Percentiles rank a stretch among this genome's conserved stretches.
Conservation (phyloP, 2,888 invertebrate species). For the Cosmia pyralina region DNA sequence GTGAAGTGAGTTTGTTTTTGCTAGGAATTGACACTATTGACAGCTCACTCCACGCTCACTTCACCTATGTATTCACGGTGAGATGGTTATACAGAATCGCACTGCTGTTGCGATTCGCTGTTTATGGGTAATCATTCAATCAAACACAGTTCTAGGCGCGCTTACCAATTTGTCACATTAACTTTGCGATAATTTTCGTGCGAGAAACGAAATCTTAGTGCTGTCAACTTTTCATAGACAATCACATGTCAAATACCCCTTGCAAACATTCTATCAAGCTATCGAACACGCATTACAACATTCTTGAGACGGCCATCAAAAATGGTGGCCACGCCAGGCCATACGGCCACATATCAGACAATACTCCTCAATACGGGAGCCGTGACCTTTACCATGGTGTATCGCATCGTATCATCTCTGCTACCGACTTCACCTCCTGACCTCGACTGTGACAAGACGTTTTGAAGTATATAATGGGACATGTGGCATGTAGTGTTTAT, state of each 20-base stretch:
- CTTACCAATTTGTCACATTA: neutral
- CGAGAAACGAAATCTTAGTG: too few species aligned
- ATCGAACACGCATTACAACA: conserved; percentile 41
- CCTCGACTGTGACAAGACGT: conserved; percentile 69
- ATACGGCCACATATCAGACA: conserved; percentile 75
- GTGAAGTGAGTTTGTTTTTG: too few species aligned
- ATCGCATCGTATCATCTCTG: conserved; percentile 83
- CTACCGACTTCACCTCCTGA: conserved; percentile 84
- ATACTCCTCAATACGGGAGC: conserved; percentile 81
- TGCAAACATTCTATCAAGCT: conserved; percentile 15
- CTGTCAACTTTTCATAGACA: neutral
- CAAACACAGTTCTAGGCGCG: neutral
- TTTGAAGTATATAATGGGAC: conserved; percentile 18
- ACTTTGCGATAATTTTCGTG: neutral
- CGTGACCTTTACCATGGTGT: conserved; percentile 80
- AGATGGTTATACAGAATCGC: too few species aligned
- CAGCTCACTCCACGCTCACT: too few species aligned
- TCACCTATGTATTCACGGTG: too few species aligned
- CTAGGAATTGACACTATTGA: too few species aligned
- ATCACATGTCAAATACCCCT: conserved; percentile 3
- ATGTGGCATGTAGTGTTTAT: neutral
- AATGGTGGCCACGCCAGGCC: conserved; percentile 44
- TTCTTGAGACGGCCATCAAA: conserved; percentile 47
- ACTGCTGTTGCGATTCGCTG: neutral
- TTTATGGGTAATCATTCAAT: neutral